Conservation (phyloP, 2,113 vertebrate species). For the Acanthochromis polyacanthus region DNA sequence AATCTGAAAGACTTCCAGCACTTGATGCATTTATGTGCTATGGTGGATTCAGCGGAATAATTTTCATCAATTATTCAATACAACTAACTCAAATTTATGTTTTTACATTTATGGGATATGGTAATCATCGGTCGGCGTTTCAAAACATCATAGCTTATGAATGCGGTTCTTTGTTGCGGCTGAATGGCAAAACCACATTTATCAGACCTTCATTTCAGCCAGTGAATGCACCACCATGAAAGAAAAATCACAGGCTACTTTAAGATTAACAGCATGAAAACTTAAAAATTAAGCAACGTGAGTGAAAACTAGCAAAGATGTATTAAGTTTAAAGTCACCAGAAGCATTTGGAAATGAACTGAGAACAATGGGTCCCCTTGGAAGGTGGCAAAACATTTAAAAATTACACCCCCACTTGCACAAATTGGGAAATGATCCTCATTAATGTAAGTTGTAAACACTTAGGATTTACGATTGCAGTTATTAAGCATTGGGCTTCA, state of each 20-base stretch:
- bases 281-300: neutral
- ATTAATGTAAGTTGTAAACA: neutral
- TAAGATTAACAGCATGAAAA: neutral
- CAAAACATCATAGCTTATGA: neutral
- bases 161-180: neutral
- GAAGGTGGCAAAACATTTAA: conserved; percentile 3
- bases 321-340: neutral
- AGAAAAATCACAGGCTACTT: neutral
- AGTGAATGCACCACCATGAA: neutral
- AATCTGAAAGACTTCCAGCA: neutral
- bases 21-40: neutral
- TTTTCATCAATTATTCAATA: neutral
- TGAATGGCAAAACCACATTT: neutral
- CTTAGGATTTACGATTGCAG: neutral
- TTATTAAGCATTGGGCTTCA: conserved; percentile 32
- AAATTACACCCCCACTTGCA: neutral
- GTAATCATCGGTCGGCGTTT: neutral
- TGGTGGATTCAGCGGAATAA: neutral
- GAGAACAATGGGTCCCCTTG: neutral
- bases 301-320: neutral
- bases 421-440: conserved; percentile 1
- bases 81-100: neutral
- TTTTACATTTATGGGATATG: neutral
- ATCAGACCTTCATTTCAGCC: neutral
- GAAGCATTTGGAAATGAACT: neutral